Base-by-base conservation (phyloP, 53 echinoderm and acorn worm species). In the Paracentrotus lividus region DNA sequence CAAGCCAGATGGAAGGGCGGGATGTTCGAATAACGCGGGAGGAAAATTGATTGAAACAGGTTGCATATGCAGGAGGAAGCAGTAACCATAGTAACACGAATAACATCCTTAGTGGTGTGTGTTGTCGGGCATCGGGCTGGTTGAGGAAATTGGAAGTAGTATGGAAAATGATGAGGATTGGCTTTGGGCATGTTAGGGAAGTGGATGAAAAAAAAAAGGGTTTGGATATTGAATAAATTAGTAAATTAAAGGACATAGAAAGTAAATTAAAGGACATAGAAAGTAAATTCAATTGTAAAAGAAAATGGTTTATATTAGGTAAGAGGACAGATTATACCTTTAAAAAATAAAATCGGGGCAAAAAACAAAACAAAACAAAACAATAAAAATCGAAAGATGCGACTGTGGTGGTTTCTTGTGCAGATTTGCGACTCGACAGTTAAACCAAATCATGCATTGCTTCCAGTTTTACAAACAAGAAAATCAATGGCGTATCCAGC, bases 191-290 rank as follows among this genome's bases (percentile, higher is more conserved):
- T 16, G 55, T 10, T 13, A 20, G 18, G 55, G 55, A 55, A 55
- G 55, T 55, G 55, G 55, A 55, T 55, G 55, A 55, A 12, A 4
- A 55, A 55, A 55, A 1, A 10, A 2, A 7, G 2, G 18, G 55
- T 16, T 14, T 10, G 1, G 16, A 10, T 55, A 12, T 4, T 12
- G 55, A 8, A 51, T 12, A 6, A 12, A 51, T 51, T 51, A 51
- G 51, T 6, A 12, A 51, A 51, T 51, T 51, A 6, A 12, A 51
- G 12, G 51, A 51, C 51, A 23, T 21, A 18, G 21, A 14, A 60
- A 60, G 23, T 60, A 76, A 76, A n/a, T 33, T 23, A 76, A 42
- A 76, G 34, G 77, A n/a, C n/a, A n/a, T n/a, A n/a, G n/a, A n/a
- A 16, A 14, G 8, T 36, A 21, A 1, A 36, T 14, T 14, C 6